Base-by-base conservation (phyloP, 2,888 invertebrate species). In the Parnassius mnemosyne region DNA sequence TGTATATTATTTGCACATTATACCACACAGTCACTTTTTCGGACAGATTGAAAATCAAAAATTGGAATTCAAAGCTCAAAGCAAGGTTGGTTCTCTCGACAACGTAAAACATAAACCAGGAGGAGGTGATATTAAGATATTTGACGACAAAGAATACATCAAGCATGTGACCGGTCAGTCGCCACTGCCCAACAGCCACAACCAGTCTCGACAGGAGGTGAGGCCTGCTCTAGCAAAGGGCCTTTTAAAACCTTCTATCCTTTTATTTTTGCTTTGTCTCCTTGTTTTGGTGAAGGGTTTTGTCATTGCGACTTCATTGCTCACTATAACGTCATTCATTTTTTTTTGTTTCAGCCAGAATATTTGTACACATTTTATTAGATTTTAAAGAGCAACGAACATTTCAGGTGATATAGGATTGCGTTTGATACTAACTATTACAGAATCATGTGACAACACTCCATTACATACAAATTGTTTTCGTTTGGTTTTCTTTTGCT, bases 121-220 rank as follows among this genome's bases (percentile, higher is more conserved):
- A 74, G 98, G 98, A 67, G 98, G 98, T 55, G 97, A 97, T 72
- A 96, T 96, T 90, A 98, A 97, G 93, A 97, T 97, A 80, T 97
- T 97, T 86, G 96, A 97, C 83, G 97, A 97, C 89, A 97, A 96
- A 92, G 96, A 96, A 68, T 97, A 97, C 92, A 93, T 97, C 84
- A 96, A 95, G 91, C 96, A 97, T 92, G 93, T 93, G 81, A 93
- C 76, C 64, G 90, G 86, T 25, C 81, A 80, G 60, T 87, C 91
- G 20, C 87, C 91, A 63, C 74, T 85, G 61, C 88, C 88, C 13
- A 81, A 81, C 69, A 85, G 85, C 68, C 80, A 76, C 69, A 80
- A 79, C 64, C 82, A 85, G 58, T 91, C 92, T 50, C 83, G 88
- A 65, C 90, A 91, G 83, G 92, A 92, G 92, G 92, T 92, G 89